Evolutionary conservation across 2,888 invertebrate species (phyloP), one percentile per base, ranked within the genome.

Genomic region (Teinopalpus imperialis): DNA sequence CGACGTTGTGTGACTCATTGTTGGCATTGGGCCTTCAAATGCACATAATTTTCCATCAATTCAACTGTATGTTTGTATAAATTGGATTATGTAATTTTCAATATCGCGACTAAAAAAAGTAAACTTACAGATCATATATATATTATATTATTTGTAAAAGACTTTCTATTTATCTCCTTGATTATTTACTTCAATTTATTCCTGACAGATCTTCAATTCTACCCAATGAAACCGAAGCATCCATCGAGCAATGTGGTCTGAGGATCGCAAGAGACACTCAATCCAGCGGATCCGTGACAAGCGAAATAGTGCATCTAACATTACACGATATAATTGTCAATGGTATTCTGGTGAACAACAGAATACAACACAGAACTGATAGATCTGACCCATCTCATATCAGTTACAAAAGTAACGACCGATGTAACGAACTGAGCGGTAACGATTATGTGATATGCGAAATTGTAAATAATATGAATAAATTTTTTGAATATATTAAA

Each of bases 401-500:
- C n/a, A n/a, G n/a, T n/a, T n/a, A n/a, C n/a, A n/a, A n/a, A n/a
- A n/a, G n/a, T n/a, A n/a, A n/a, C n/a, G n/a, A n/a, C n/a, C n/a
- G n/a, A n/a, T n/a, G n/a, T 13, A 21, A 39, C n/a, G 10, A 8
- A 12, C 4, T 20, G 1, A 23, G 9, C 9, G 7, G 31, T 9
- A 10, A 10, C n/a, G 37, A 41, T 23, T 31, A 23, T 14, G 7
- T 41, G 1, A 23, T 41, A 4, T 23, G 21, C 12, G 27, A 34
- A n/a, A 14, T 34, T 14, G 14, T 34, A 29, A 45, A 39, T 45
- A 39, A 3, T 32, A 7, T n/a, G n/a, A n/a, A 34, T 3, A 6
- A 2, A 6, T 8, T 21, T 16, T 32, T 10, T 20, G 12, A 39
- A 32, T 40, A 27, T 29, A 40, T 34, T 16, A 39, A 34, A 34